A percentile compares a stretch with the other conserved stretches of the same genome.
Conservation (phyloP, 2,888 invertebrate genomes). For the Augochlorella aurata region DNA sequence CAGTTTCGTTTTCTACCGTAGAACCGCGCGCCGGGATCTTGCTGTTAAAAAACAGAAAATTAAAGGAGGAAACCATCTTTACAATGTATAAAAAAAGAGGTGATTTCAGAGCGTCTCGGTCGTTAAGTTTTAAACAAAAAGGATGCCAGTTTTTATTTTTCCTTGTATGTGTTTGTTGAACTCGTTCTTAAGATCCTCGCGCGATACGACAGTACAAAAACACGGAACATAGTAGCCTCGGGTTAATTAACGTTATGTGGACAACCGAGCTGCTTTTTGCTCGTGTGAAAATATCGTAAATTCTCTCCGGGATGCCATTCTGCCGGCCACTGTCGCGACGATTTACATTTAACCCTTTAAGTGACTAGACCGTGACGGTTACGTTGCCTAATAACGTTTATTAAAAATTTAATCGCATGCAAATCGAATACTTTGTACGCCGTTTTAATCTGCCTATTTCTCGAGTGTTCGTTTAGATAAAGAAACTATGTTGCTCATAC, state of each 20-base stretch:
- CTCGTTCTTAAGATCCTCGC: not conserved
- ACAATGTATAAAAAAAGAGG: not conserved
- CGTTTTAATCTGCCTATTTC: too few species aligned
- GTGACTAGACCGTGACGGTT: too few species aligned
- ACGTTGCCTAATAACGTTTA: too few species aligned
- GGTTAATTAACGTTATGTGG: not conserved
- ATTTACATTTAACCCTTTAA: not conserved
- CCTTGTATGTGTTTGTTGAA: conserved; percentile 3
- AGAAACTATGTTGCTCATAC: too few species aligned
- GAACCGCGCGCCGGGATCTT: not conserved
- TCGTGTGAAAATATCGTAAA: not conserved
- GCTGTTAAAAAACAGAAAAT: not conserved
- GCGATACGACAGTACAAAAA: not conserved
- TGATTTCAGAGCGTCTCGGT: not conserved
- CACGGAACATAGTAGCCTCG: not conserved
- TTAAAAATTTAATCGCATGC: too few species aligned
- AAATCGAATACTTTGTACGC: too few species aligned
- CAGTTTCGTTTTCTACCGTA: not conserved
- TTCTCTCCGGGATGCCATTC: not conserved
- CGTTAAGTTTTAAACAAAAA: not conserved
- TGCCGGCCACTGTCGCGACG: not conserved
- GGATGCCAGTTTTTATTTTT: not conserved
- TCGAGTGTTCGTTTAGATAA: too few species aligned
- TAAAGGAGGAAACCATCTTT: not conserved
- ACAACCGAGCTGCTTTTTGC: not conserved